Conservation (phyloP, 2,888 invertebrate species). For the Orthosia incerta region DNA sequence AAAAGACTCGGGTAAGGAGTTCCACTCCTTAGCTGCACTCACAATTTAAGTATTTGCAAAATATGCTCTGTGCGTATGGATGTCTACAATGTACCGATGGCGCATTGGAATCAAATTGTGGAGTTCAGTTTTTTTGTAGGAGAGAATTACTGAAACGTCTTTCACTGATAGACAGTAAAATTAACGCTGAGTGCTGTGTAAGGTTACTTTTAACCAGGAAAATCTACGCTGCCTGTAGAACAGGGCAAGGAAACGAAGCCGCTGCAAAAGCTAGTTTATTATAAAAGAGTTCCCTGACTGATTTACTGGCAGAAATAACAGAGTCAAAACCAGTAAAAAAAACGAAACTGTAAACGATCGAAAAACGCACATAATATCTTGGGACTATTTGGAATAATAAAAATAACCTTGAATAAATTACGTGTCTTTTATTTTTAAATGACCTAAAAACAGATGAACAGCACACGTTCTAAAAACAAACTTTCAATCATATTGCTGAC, state of each 20-base stretch:
- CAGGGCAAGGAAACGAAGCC: not conserved
- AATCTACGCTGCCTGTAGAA: too few relatives aligned
- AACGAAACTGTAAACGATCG: too few relatives aligned
- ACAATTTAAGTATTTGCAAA: too few relatives aligned
- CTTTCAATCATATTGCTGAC: conserved; percentile 11
- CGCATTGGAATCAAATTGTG: too few relatives aligned
- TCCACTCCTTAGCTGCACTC: too few relatives aligned
- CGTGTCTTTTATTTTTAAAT: not conserved
- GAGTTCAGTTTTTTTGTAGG: not conserved
- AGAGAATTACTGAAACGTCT: not conserved
- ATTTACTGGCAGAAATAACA: not conserved
- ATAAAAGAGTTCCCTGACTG: not conserved
- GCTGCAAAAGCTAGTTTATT: not conserved
- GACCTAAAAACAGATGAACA: conserved; percentile 13
- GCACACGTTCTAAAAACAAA: conserved; percentile 25
- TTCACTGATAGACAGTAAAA: not conserved
- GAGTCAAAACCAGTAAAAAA: not conserved
- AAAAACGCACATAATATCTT: too few relatives aligned
- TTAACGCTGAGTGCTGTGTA: not conserved
- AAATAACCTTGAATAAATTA: not conserved
- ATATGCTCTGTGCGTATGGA: too few relatives aligned
- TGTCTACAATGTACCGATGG: too few relatives aligned
- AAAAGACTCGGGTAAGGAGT: too few relatives aligned
- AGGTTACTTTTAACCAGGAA: not conserved
- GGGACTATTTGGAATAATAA: not conserved